Evolutionary conservation across 1,140 invertebrate genomes (phyloP).

Genomic region (Glossosoma conforme): DNA sequence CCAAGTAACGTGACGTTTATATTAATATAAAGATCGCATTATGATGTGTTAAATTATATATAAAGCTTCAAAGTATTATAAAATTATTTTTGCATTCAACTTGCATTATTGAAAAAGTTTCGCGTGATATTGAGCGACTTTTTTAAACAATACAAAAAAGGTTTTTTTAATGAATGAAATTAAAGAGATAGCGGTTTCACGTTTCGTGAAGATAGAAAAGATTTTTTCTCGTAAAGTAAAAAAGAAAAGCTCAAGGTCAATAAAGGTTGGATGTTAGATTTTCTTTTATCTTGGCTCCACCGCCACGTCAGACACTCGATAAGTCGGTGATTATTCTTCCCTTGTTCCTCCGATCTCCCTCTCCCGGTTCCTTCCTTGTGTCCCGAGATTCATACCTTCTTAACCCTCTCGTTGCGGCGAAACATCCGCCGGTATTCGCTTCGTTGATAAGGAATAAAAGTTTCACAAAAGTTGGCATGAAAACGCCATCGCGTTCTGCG

Average conservation of each 20-base stretch:
- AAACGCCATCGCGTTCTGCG: conserved; percentile 20
- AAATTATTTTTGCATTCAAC: no score
- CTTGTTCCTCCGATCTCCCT: conserved; percentile 8
- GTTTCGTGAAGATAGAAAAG: no score
- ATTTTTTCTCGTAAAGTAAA: no score
- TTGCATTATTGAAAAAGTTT: no score
- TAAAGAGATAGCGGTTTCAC: no score
- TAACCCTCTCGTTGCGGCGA: conserved; percentile 5
- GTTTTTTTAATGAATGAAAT: no score
- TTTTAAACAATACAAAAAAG: no score
- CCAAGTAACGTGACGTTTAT: no score
- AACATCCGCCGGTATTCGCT: conserved; percentile 16
- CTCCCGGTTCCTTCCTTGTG: conserved; percentile 3
- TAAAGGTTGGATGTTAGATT: conserved; percentile 1
- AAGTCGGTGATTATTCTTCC: conserved; percentile 29
- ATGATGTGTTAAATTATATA: no score
- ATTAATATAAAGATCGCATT: no score
- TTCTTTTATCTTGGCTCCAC: conserved; percentile 9
- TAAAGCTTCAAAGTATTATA: no score
- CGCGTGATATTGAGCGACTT: no score
- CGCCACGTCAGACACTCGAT: conserved; percentile 25
- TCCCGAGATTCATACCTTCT: neutral
- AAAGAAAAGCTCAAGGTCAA: neutral
- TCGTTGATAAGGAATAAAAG: conserved; percentile 26
- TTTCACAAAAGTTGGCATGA: conserved; percentile 20